phyloP scores from a whole-genome alignment of 2,797 vertebrate species.

The Amniataba percoides region DNA sequence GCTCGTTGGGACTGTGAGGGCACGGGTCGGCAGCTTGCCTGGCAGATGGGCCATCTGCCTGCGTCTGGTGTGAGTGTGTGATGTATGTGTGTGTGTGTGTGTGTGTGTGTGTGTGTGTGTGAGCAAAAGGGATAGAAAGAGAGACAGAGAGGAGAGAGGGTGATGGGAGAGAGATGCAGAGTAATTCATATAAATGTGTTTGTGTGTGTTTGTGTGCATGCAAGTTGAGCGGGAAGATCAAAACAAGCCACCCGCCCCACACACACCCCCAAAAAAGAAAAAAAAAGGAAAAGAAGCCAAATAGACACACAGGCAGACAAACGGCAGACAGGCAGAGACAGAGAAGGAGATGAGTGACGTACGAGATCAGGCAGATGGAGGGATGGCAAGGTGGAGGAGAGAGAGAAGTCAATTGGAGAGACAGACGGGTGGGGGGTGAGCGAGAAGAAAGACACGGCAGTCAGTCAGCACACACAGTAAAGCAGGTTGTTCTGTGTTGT shows the following conservation, averaged over 20 bases:
- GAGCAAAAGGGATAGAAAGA: conserved; percentile 28
- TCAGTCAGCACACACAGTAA: conserved; percentile 86
- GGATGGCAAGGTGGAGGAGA: conserved; percentile 73
- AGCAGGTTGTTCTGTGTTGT: conserved; percentile 80
- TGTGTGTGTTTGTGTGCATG: conserved; percentile 69
- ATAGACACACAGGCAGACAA: conserved; percentile 60
- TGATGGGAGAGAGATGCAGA: conserved; percentile 40
- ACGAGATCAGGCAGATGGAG: conserved; percentile 80
- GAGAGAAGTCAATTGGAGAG: conserved; percentile 78
- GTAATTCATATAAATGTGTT: conserved; percentile 56
- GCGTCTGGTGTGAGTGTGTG: conserved; percentile 64
- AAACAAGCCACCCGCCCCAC: conserved; percentile 38
- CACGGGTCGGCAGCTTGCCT: conserved; percentile 76
- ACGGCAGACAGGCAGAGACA: conserved; percentile 61
- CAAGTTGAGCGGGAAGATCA: conserved; percentile 54
- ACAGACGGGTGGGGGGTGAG: conserved; percentile 83
- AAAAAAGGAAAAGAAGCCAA: conserved; percentile 49
- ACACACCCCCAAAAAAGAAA: too few relatives aligned
- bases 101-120: not conserved
- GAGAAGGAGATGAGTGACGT: conserved; percentile 69
- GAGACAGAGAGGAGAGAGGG: conserved; percentile 32
- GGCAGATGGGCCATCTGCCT: conserved; percentile 78
- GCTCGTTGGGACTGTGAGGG: conserved; percentile 76
- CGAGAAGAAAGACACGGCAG: conserved; percentile 86
- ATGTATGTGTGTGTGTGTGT: conserved; percentile 29